Evolutionary conservation across 2,888 invertebrate species (phyloP).

Genomic region (Glaucopsyche alexis): DNA sequence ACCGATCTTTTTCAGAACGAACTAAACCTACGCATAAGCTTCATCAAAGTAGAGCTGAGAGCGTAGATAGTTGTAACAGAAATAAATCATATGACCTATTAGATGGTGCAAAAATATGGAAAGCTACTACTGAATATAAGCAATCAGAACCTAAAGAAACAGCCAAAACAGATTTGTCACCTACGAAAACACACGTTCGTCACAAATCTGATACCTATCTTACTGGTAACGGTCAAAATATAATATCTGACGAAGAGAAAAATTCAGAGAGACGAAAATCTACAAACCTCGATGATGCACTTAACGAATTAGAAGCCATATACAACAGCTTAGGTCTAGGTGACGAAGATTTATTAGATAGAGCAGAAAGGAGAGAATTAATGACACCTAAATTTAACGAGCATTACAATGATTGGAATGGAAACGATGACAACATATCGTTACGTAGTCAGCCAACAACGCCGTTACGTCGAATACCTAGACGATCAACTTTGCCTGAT

Average conservation of each 20-base stretch:
- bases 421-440: constrained; percentile 71
- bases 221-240: constrained; percentile 54
- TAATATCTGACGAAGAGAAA: constrained; percentile 73
- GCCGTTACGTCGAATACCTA: constrained; percentile 62
- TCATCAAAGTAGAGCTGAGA: constrained; percentile 27
- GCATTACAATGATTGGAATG: constrained; percentile 75
- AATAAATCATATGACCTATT: constrained; percentile 50
- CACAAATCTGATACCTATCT: constrained; percentile 73
- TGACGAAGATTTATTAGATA: constrained; percentile 89
- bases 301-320: constrained; percentile 94
- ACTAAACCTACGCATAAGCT: constrained; percentile 19
- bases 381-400: constrained; percentile 77
- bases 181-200: constrained; percentile 67
- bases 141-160: constrained; percentile 65
- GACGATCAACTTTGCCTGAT: constrained; percentile 81
- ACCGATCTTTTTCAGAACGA: constrained; percentile 26
- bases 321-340: constrained; percentile 92
- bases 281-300: constrained; percentile 91
- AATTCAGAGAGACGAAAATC: constrained; percentile 82
- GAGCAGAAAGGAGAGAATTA: constrained; percentile 87
- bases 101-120: constrained; percentile 72
- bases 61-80: constrained; percentile 40
- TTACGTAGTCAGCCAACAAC: constrained; percentile 71
- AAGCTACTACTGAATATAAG: constrained; percentile 74
- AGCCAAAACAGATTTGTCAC: constrained; percentile 55